These are phyloP conservation scores for Tenthredo distinguenda DNA, from an alignment of 2,888 invertebrate genomes.

Conservation along the genomic window DNA sequence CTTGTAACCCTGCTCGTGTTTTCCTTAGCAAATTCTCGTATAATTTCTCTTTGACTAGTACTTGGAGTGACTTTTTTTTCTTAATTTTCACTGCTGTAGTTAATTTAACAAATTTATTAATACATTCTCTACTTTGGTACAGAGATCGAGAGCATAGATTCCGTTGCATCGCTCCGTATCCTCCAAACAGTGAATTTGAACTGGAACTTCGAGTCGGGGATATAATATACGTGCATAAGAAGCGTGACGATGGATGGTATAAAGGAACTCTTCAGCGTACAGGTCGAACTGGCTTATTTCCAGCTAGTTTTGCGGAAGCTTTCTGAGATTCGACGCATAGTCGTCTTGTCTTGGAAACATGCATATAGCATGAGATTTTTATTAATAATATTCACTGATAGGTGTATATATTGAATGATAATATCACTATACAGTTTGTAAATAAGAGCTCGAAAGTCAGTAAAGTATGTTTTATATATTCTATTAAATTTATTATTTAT, in stretches of 20 bases:
- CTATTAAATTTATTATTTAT: conserved; percentile 14
- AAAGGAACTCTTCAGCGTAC: conserved; percentile 95
- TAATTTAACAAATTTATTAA: neutral
- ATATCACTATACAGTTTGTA: conserved; percentile 33
- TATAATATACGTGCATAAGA: conserved; percentile 93
- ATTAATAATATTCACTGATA: conserved; percentile 3
- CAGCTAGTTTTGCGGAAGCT: conserved; percentile 94
- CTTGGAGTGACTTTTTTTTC: neutral
- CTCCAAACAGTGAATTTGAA: conserved; percentile 96
- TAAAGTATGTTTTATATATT: conserved; percentile 9
- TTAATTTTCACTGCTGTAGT: neutral
- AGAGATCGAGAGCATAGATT: conserved; percentile 82
- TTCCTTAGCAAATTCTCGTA: conserved; percentile 19
- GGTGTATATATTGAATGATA: conserved; percentile 24
- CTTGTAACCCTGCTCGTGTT: neutral
- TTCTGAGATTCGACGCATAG: conserved; percentile 78
- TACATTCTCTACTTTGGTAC: conserved; percentile 39
- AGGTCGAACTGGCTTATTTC: conserved; percentile 95
- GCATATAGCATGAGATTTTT: conserved; percentile 69
- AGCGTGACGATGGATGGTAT: conserved; percentile 97
- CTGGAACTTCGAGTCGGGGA: conserved; percentile 94
- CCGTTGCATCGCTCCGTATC: conserved; percentile 95
- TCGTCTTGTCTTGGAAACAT: conserved; percentile 76
- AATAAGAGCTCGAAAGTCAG: conserved; percentile 31
- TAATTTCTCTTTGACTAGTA: conserved; percentile 54